These are phyloP conservation scores for Bactericera cockerelli DNA, from an alignment of 1,140 invertebrate genomes.

Conservation along the genomic window DNA sequence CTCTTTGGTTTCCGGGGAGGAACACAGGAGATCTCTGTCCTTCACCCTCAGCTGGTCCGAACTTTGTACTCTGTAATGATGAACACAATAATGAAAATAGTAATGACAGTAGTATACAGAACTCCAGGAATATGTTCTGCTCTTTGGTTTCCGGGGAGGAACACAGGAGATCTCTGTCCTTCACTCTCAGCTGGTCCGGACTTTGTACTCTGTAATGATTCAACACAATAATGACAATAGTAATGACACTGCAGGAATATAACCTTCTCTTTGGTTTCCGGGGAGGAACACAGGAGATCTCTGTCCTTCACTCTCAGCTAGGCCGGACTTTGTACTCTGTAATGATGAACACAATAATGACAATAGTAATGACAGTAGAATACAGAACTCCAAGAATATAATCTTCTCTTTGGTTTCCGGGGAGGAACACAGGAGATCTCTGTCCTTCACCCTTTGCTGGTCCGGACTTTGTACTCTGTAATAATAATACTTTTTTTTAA, in stretches of 20 bases:
- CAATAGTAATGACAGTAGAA: no score
- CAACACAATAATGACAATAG: no score
- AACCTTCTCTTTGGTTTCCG: not conserved
- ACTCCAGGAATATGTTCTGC: not conserved
- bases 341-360: no score
- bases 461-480: not conserved
- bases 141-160: not conserved
- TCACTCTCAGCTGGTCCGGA: not conserved
- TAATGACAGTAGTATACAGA: no score
- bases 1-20: not conserved
- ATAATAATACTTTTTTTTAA: no score
- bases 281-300: constrained; percentile 1
- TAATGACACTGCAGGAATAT: not conserved
- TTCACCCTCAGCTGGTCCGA: not conserved
- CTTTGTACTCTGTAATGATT: not conserved
- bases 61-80: not conserved
- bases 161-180: not conserved
- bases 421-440: not conserved
- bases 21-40: not conserved
- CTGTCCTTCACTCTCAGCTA: not conserved
- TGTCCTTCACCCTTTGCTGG: not conserved
- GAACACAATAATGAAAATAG: no score
- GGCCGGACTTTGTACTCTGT: not conserved
- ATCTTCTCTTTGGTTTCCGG: not conserved
- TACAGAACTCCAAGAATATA: not conserved